phyloP scores from a whole-genome alignment of 1,140 invertebrate genomes.

The Alviniconcha marisindica region DNA sequence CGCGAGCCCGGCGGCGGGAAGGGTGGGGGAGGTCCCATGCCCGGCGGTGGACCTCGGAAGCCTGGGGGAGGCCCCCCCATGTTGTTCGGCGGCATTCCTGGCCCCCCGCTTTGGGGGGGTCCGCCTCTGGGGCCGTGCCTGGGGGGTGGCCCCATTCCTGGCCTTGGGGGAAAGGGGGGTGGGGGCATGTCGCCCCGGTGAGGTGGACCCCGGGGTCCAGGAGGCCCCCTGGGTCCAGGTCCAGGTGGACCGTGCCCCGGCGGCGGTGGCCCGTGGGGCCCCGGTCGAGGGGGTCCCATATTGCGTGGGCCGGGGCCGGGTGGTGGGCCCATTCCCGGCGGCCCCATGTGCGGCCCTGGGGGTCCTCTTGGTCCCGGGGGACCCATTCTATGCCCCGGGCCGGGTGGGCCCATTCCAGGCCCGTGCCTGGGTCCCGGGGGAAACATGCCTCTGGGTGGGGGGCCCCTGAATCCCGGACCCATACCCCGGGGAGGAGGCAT shows the following conservation, averaged over 20 bases:
- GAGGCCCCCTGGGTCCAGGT: constrained; percentile 35
- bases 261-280: constrained; percentile 36
- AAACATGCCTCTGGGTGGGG: constrained; percentile 46
- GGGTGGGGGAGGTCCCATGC: constrained; percentile 45
- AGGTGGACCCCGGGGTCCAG: constrained; percentile 40
- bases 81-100: constrained; percentile 41
- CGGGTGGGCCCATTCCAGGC: constrained; percentile 47
- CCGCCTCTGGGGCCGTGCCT: constrained; percentile 15
- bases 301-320: constrained; percentile 18
- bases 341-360: constrained; percentile 41
- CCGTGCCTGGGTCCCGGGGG: constrained; percentile 42
- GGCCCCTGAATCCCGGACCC: constrained; percentile 41
- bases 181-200: constrained; percentile 31
- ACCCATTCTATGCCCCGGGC: constrained; percentile 46
- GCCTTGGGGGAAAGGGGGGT: constrained; percentile 17
- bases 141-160: constrained; percentile 35
- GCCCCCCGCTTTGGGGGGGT: background rate
- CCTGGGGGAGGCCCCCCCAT: constrained; percentile 45
- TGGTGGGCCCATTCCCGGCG: constrained; percentile 27
- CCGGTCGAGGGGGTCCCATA: constrained; percentile 26
- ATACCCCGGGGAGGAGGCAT: constrained; percentile 34
- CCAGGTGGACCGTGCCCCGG: constrained; percentile 35
- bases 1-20: constrained; percentile 40
- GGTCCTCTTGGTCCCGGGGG: constrained; percentile 38
- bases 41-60: constrained; percentile 42